phyloP scores from a whole-genome alignment of 2,113 vertebrate species.

The Sinocyclocheilus anophthalmus region DNA sequence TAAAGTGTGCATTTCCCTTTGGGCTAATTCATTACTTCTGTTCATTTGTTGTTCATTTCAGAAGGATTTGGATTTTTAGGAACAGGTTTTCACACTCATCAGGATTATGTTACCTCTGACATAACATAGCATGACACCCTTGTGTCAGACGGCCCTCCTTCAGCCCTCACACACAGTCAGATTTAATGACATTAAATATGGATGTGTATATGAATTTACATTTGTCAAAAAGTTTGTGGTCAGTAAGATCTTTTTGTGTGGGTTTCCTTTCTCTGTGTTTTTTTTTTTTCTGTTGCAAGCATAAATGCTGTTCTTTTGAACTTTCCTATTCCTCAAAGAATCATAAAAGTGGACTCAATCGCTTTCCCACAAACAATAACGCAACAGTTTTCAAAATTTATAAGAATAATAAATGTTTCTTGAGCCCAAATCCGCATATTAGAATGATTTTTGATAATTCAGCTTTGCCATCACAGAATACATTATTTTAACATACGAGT shows the following conservation, averaged over 20 bases:
- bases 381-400: too few species aligned
- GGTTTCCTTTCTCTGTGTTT: too few species aligned
- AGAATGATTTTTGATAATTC: not conserved
- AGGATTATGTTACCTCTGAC: not conserved
- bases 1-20: not conserved
- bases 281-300: too few species aligned
- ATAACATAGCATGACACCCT: not conserved
- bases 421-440: not conserved
- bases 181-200: not conserved
- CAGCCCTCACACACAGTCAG: not conserved
- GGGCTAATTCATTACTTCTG: not conserved
- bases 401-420: too few species aligned
- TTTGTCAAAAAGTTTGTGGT: too few species aligned
- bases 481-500: too few species aligned
- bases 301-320: too few species aligned
- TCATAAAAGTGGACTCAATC: too few species aligned
- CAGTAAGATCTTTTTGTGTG: not conserved
- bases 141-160: not conserved
- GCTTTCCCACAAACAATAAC: too few species aligned
- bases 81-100: conserved; percentile 3
- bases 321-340: too few species aligned
- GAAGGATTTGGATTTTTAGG: conserved; percentile 9
- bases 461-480: too few species aligned
- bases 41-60: not conserved
- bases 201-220: not conserved